Evolutionary conservation across 1,140 invertebrate species (phyloP).

Genomic region (Galendromus occidentalis): DNA sequence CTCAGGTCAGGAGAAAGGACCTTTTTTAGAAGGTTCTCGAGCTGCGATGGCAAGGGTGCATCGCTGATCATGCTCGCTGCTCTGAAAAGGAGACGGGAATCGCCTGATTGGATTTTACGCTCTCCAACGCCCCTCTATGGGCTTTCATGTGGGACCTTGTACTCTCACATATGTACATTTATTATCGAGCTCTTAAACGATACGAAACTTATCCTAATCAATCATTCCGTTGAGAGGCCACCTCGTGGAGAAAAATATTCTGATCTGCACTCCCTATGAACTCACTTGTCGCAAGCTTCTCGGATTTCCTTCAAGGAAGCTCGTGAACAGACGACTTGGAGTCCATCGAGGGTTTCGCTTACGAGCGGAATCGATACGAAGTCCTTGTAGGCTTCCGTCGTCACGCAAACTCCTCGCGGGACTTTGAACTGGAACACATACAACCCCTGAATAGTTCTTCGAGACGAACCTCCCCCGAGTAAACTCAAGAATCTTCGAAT

Average conservation of each 20-base stretch:
- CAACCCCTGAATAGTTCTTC: neutral
- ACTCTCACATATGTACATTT: no score
- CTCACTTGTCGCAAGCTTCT: constrained; percentile 18
- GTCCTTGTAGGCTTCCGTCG: constrained; percentile 33
- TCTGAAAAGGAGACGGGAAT: no score
- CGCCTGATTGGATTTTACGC: no score
- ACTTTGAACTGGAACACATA: constrained; percentile 27
- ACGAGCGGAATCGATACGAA: constrained; percentile 29
- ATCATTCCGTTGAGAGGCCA: no score
- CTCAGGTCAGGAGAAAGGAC: constrained; percentile 22
- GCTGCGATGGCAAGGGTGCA: constrained; percentile 17
- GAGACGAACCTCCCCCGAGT: neutral
- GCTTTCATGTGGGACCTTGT: constrained; percentile 15
- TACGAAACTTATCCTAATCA: no score
- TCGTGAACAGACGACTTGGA: constrained; percentile 20
- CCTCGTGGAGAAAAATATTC: no score
- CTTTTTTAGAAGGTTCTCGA: constrained; percentile 20
- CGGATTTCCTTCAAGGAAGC: constrained; percentile 18
- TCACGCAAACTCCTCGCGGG: constrained; percentile 39
- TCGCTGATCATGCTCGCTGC: neutral
- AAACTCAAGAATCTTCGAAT: neutral
- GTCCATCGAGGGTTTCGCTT: constrained; percentile 19
- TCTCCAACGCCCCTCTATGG: constrained; percentile 22
- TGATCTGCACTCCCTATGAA: no score
- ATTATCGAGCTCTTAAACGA: no score